These are phyloP conservation scores for Colletes latitarsis DNA, from an alignment of 1,140 invertebrate species.

Conservation along the genomic window DNA sequence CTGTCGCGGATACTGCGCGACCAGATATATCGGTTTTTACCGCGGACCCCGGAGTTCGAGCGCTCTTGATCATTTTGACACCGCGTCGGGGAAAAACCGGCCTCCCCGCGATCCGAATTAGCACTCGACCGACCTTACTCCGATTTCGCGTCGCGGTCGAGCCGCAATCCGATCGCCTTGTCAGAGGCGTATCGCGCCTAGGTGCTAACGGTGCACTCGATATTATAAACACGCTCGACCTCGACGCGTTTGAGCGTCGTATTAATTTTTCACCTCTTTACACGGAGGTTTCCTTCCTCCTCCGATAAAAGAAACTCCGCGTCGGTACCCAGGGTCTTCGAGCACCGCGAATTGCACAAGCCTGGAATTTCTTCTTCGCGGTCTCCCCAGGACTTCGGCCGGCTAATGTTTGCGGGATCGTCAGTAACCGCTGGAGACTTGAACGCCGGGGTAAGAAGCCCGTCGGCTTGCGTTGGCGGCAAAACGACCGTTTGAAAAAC, in stretches of 20 bases:
- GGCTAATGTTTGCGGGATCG: conserved; percentile 74
- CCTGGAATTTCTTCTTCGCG: conserved; percentile 75
- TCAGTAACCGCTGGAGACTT: conserved; percentile 77
- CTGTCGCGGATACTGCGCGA: conserved; percentile 43
- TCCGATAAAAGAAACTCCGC: conserved; percentile 41
- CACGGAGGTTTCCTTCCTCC: not conserved
- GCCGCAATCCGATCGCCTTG: conserved; percentile 14
- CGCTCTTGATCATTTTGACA: conserved; percentile 51
- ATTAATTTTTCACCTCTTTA: not conserved
- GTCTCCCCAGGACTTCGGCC: conserved; percentile 46
- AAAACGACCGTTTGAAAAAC: conserved; percentile 78
- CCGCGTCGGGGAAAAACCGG: conserved; percentile 8
- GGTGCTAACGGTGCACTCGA: conserved; percentile 18
- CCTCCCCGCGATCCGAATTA: conserved; percentile 9
- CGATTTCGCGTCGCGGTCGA: conserved; percentile 8
- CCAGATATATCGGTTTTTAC: conserved; percentile 41
- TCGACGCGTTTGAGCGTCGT: too few species aligned
- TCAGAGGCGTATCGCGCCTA: not conserved
- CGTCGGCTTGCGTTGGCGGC: conserved; percentile 71
- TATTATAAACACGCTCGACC: not conserved
- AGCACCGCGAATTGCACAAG: conserved; percentile 77
- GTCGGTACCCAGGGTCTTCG: conserved; percentile 38
- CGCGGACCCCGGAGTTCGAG: not conserved
- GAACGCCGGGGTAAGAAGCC: conserved; percentile 79
- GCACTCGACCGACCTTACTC: conserved; percentile 22